Evolutionary conservation across 2,797 vertebrate genomes (phyloP), one percentile per base, ranked within the genome.

Genomic region (Miichthys miiuy): DNA sequence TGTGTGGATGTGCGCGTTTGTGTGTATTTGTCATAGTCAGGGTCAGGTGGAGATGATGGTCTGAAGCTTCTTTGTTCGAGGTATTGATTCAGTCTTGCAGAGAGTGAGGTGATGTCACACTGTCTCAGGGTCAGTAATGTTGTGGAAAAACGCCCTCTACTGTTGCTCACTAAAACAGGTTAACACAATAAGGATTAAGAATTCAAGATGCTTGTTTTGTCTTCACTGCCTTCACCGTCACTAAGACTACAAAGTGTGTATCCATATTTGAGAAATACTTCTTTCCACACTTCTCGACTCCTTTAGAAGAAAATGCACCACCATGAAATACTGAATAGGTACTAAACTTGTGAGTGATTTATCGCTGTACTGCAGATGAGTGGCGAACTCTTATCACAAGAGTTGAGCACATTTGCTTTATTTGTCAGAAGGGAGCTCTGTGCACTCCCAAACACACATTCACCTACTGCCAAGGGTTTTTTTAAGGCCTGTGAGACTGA

Each of bases 21-120:
- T 75, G 56, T 75, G 75, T 56, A 16, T 71, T 67, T 75, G 51
- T 85, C 79, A 51, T 14, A 44, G 75, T 75, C 81, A 77, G 81
- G 75, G 82, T 81, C 83, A 69, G 46, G 34, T 17, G 25, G 60
- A 70, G 81, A 82, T 74, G 84, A 71, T 68, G 30, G 7, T 75
- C 69, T 73, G 75, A 70, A 73, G 68, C 62, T 60, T 66, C 68
- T 75, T 80, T 86, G 76, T 81, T 79, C 18, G 4, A 57, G 30
- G 34, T 76, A 84, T 90, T 85, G 81, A 92, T 86, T 82, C 47
- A 82, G 73, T 72, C 63, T 25, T 7, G 51, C 73, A 51, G 72
- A 74, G 68, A 69, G 66, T 42, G 51, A 64, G 61, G 72, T 75
- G 69, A 68, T 73, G 79, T 85, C 79, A 68, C 64, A 5, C 41